Evolutionary conservation across 2,113 vertebrate species (phyloP).

Genomic region (Vulpes ferrilata): DNA sequence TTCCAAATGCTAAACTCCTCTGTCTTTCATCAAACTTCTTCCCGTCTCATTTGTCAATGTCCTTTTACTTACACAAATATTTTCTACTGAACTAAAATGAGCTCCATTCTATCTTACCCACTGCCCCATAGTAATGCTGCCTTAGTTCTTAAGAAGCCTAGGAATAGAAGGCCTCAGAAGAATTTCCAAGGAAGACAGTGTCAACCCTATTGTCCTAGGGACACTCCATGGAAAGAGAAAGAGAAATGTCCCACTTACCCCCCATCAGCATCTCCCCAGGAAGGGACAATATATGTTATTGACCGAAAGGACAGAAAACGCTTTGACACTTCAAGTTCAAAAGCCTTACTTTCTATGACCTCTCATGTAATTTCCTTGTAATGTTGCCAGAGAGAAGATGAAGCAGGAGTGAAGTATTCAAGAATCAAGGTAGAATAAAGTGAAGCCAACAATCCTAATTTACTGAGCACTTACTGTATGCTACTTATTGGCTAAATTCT

Average conservation of each 20-base stretch:
- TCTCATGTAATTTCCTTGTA: background rate
- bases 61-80: constrained; percentile 15
- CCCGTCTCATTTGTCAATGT: constrained; percentile 50
- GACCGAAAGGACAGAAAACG: background rate
- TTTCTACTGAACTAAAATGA: constrained; percentile 27
- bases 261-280: background rate
- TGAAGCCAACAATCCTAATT: background rate
- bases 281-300: background rate
- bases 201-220: fast-evolving
- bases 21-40: constrained; percentile 55
- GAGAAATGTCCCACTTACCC: background rate
- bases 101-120: background rate
- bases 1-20: constrained; percentile 54
- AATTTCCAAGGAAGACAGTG: background rate
- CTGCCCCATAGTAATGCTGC: background rate
- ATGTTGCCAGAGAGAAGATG: background rate
- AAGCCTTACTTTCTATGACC: background rate
- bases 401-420: background rate
- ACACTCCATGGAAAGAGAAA: background rate
- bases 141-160: background rate
- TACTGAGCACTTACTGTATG: background rate
- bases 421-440: background rate
- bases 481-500: background rate
- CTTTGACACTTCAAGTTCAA: background rate
- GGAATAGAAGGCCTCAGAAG: background rate